These are phyloP conservation scores for Cantharis rufa DNA, from an alignment of 2,888 invertebrate species.

Conservation along the genomic window DNA sequence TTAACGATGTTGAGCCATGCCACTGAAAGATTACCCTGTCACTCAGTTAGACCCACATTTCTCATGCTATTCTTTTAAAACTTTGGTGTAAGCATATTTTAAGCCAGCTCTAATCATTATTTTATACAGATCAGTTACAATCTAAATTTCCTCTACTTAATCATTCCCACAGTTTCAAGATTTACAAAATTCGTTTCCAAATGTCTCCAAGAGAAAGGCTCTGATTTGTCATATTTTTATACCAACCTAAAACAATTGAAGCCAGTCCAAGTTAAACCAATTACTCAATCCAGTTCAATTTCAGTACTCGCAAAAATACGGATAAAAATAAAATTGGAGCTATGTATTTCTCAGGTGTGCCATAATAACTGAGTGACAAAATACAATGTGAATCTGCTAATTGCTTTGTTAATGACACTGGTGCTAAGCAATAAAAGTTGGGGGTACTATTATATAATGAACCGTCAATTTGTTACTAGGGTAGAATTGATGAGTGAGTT, in stretches of 20 bases:
- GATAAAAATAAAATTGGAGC: neutral
- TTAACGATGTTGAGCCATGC: constrained; percentile 52
- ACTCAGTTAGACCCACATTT: constrained; percentile 51
- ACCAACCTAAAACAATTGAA: no score
- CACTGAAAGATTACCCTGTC: constrained; percentile 55
- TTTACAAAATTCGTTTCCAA: no score
- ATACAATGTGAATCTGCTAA: constrained; percentile 33
- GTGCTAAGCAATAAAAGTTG: constrained; percentile 35
- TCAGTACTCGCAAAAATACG: no score
- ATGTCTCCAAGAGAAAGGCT: no score
- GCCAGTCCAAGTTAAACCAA: no score
- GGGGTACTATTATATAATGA: constrained; percentile 33
- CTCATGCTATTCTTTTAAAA: constrained; percentile 36
- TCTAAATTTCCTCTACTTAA: neutral
- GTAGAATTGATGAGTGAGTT: constrained; percentile 31
- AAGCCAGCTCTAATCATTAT: neutral
- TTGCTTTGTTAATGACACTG: constrained; percentile 38
- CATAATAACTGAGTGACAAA: neutral
- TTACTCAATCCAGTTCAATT: no score
- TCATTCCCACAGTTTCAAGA: neutral
- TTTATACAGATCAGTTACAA: neutral
- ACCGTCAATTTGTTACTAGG: constrained; percentile 34
- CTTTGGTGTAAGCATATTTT: neutral
- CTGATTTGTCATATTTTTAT: no score
- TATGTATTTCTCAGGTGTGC: constrained; percentile 29